A percentile compares a stretch with the other conserved stretches of the same genome.
phyloP scores from a whole-genome alignment of 2,888 invertebrate species.

The Argynnis bischoffii region DNA sequence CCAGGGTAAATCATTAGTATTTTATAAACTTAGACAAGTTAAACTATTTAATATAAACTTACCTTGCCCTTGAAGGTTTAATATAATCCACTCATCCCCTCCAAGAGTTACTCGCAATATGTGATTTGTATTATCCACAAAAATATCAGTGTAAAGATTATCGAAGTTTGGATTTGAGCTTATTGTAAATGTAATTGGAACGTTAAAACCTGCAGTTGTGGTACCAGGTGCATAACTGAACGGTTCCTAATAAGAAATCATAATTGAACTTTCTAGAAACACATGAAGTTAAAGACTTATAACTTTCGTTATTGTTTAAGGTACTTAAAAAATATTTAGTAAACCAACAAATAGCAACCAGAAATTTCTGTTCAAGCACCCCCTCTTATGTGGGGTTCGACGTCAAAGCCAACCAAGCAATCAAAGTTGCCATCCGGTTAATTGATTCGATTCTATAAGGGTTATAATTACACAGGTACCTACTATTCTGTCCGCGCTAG shows the following conservation, averaged over 20 bases:
- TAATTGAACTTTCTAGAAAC: no score
- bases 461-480: no score
- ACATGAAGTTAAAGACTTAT: no score
- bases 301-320: no score
- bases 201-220: slow-evolving; percentile 41
- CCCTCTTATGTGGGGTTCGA: no score
- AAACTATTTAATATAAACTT: slow-evolving; percentile 20
- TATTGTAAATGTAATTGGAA: slow-evolving; percentile 79
- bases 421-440: no score
- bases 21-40: neutral
- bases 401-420: no score
- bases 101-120: slow-evolving; percentile 48
- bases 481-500: no score
- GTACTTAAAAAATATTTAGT: no score
- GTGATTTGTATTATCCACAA: slow-evolving; percentile 47
- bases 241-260: slow-evolving; percentile 51
- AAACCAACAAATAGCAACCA: no score
- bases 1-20: neutral
- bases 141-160: slow-evolving; percentile 52
- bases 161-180: slow-evolving; percentile 62
- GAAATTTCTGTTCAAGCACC: no score
- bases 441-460: no score
- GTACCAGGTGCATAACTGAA: slow-evolving; percentile 50
- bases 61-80: slow-evolving; percentile 76
- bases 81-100: slow-evolving; percentile 66